phyloP scores from a whole-genome alignment of 1,140 invertebrate species.

The Ganaspis sp. region DNA sequence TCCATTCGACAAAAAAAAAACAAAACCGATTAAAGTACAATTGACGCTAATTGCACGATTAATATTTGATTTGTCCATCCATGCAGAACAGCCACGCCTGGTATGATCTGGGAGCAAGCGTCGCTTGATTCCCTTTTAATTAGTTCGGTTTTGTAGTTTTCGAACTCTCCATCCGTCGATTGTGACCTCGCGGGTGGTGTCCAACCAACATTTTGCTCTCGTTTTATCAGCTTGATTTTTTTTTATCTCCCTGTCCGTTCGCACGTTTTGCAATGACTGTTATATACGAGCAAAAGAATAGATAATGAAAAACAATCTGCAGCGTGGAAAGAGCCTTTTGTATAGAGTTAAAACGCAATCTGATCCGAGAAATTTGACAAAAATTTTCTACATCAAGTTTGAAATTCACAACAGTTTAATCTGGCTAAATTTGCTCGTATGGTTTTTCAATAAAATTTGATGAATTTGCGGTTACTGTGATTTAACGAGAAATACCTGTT shows the following conservation, averaged over 20 bases:
- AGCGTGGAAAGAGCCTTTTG: background rate
- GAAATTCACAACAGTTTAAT: background rate
- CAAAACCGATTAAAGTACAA: slow-evolving; percentile 69
- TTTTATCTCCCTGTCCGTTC: slow-evolving; percentile 30
- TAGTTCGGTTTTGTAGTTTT: slow-evolving; percentile 68
- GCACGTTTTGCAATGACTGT: slow-evolving; percentile 39
- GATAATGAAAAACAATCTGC: slow-evolving; percentile 1
- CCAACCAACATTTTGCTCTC: slow-evolving; percentile 15
- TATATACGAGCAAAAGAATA: slow-evolving; percentile 10
- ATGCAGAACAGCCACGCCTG: background rate
- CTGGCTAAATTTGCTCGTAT: background rate
- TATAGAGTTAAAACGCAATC: slow-evolving; percentile 17
- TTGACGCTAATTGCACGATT: slow-evolving; percentile 71
- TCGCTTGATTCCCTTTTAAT: slow-evolving; percentile 68
- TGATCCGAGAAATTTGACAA: slow-evolving; percentile 24
- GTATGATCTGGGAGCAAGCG: slow-evolving; percentile 42
- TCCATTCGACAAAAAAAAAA: slow-evolving; percentile 43
- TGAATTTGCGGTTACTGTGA: background rate
- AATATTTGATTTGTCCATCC: slow-evolving; percentile 68
- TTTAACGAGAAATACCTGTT: too few species aligned
- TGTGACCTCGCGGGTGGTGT: slow-evolving; percentile 33
- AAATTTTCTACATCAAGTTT: background rate
- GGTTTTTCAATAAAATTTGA: slow-evolving; percentile 7
- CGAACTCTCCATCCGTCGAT: slow-evolving; percentile 54
- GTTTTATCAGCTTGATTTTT: slow-evolving; percentile 13